Percentiles rank a stretch among this genome's conserved stretches.
phyloP scores from a whole-genome alignment of 1,140 invertebrate genomes.

The Pteromalus puparum region DNA sequence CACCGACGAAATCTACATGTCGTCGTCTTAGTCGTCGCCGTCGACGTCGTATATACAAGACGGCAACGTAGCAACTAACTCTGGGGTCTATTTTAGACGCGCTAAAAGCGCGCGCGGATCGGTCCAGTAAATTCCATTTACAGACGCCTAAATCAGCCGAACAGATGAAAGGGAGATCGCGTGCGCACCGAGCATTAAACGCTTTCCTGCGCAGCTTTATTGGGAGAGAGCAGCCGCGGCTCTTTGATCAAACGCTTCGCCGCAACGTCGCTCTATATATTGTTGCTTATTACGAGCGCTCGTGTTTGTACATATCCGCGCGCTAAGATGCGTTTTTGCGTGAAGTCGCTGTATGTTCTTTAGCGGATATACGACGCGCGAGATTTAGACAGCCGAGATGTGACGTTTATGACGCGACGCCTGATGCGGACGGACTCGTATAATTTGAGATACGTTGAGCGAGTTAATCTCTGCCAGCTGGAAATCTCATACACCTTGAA shows the following conservation, averaged over 20 bases:
- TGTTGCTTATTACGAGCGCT: conserved; percentile 14
- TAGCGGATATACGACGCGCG: neutral
- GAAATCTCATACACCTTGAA: neutral
- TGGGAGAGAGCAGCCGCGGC: neutral
- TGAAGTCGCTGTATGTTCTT: neutral
- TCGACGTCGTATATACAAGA: conserved; percentile 13
- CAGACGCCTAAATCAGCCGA: conserved; percentile 55
- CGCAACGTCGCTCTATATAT: conserved; percentile 21
- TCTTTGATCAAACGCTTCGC: conserved; percentile 40
- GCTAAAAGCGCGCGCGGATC: neutral
- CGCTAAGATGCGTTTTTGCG: neutral
- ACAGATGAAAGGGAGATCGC: conserved; percentile 51
- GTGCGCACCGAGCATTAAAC: conserved; percentile 28
- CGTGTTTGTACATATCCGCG: neutral
- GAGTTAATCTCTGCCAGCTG: neutral
- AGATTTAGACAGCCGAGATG: conserved; percentile 19
- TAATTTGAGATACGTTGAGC: conserved; percentile 25
- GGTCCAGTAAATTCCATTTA: conserved; percentile 57
- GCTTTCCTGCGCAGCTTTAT: conserved; percentile 20
- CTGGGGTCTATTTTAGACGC: conserved; percentile 23
- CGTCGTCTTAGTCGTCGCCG: conserved; percentile 17
- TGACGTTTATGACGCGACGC: conserved; percentile 3
- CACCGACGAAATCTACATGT: conserved; percentile 26
- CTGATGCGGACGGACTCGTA: conserved; percentile 10
- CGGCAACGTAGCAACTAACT: neutral